Evolutionary conservation across 1,140 invertebrate species (phyloP), one percentile per base, ranked within the genome.

Genomic region (Leptinotarsa lineolata): DNA sequence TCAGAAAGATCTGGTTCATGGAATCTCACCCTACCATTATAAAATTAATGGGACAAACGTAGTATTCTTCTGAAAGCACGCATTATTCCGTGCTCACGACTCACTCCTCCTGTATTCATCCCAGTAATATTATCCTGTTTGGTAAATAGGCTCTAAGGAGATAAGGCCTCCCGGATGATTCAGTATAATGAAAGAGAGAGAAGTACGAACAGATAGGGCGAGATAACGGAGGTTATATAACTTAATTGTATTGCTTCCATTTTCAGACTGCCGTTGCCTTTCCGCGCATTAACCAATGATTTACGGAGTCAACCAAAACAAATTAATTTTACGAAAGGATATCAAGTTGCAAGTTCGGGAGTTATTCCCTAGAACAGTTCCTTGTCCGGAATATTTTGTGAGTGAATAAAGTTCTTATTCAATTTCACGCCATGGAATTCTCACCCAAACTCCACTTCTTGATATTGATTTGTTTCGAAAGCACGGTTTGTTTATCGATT

Each of bases 161-260:
- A 63, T 63, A 63, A 63, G 21, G 61, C 24, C 22, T 64, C 61
- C 21, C 61, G 24, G 24, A 64, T 64, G 61, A 64, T 64, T 64
- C 61, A 64, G 61, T 64, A 16, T 30, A 21, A 64, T 64, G 2
- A 12, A 64, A 64, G 61, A n/a, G 61, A 63, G 16, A 64, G 24
- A 22, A 15, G 13, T 13, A 22, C 11, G 24, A 21, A 64, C 20
- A 64, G 24, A 20, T 21, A 22, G 20, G 11, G 24, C 20, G 21
- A 24, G 61, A 64, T 64, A 64, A 64, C 61, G 21, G 16, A 64
- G 61, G 61, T 54, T 54, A 54, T 54, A 54, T 54, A 54, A 54
- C 48, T 64, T 64, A 64, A 64, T 30, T 64, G 61, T 64, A 64
- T 64, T 64, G 61, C 61, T 64, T 64, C 18, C 61, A 21, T 64